These are phyloP conservation scores for Prionailurus viverrinus DNA, from an alignment of 2,113 vertebrate genomes.

Conservation along the genomic window DNA sequence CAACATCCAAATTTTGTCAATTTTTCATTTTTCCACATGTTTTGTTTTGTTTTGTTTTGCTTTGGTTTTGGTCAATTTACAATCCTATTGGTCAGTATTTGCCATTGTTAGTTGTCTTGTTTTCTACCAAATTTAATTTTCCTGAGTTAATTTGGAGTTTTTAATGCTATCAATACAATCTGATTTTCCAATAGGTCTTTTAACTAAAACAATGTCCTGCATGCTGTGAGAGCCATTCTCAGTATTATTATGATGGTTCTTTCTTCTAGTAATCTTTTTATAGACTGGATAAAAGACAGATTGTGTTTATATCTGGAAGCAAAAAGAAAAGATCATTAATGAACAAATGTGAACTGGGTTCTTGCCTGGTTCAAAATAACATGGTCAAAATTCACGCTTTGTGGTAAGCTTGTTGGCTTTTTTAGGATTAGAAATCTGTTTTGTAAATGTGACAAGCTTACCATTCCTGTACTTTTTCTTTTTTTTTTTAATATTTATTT, in stretches of 20 bases:
- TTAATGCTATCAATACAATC: neutral
- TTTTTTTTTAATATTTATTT: neutral
- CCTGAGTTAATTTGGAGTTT: neutral
- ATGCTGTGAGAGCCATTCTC: neutral
- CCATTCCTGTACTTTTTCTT: neutral
- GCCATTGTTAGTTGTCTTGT: neutral
- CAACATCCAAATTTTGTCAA: conserved; percentile 45
- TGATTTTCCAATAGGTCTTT: conserved; percentile 10
- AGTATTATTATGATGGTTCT: neutral
- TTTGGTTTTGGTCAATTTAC: neutral
- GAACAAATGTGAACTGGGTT: neutral
- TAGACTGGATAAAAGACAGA: conserved; percentile 3
- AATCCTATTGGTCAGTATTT: neutral
- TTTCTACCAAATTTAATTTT: conserved; percentile 55
- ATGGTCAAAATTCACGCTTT: conserved; percentile 15
- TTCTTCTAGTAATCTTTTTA: neutral
- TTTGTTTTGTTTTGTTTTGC: neutral
- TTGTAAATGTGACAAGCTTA: neutral
- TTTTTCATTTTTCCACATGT: neutral
- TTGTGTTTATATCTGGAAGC: conserved; percentile 29
- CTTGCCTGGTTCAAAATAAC: conserved; percentile 12
- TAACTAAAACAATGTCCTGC: neutral
- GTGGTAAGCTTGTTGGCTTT: neutral
- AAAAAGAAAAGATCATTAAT: neutral
- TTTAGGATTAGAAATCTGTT: conserved; percentile 38